phyloP scores from a whole-genome alignment of 64 coral and sea anemone species.

The Stichodactyla helianthus region DNA sequence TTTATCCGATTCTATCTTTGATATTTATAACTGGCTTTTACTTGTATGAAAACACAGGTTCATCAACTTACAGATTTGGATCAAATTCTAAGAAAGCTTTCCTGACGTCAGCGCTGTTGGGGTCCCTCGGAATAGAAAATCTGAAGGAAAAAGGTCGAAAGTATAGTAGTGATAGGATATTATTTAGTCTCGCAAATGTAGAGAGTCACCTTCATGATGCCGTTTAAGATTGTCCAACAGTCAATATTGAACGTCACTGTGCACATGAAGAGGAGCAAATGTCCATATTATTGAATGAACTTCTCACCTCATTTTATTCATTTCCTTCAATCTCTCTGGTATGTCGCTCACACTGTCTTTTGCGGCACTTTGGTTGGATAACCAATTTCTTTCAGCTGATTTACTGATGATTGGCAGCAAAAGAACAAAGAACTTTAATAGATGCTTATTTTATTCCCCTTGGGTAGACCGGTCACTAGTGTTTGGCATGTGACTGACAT shows the following conservation, averaged over 20 bases:
- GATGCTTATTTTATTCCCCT: conserved; percentile 19
- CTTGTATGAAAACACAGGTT: no score
- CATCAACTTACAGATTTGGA: conserved; percentile 48
- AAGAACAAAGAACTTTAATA: background rate
- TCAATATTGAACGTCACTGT: no score
- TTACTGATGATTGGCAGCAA: conserved; percentile 24
- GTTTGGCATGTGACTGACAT: background rate
- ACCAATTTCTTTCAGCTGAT: conserved; percentile 24
- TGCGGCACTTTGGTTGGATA: no score
- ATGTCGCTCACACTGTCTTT: conserved; percentile 28
- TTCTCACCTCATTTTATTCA: conserved; percentile 51
- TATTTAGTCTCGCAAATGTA: no score
- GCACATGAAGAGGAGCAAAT: no score
- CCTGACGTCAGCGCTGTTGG: conserved; percentile 44
- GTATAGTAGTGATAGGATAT: no score
- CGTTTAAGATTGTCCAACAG: no score
- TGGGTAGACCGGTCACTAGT: conserved; percentile 55
- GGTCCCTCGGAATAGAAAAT: conserved; percentile 40
- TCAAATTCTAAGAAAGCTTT: conserved; percentile 76
- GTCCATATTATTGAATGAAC: no score
- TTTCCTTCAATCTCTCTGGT: conserved; percentile 34
- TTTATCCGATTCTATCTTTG: background rate
- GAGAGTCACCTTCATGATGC: no score
- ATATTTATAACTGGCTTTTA: no score
- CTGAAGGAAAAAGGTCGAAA: background rate